Evolutionary conservation across 2,113 vertebrate genomes (phyloP), one percentile per base, ranked within the genome.

Genomic region (Noctilio leporinus): DNA sequence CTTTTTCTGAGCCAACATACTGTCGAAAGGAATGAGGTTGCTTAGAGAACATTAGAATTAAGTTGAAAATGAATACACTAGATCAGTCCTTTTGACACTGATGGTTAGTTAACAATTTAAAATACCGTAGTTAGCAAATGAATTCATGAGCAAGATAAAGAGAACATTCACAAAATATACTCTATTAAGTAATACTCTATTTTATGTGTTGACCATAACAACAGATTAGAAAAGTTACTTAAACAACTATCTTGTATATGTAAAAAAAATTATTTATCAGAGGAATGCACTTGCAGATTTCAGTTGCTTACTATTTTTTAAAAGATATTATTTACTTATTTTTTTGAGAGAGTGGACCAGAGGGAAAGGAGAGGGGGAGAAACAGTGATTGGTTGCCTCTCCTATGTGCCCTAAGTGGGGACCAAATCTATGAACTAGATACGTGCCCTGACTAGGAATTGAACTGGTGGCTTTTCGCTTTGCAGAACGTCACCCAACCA

Each of bases 51-150:
- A 67, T 93, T 88, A 93, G 89, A 76, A 87, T 94, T 85, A 92
- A 91, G 64, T 82, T 92, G 89, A 51, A 93, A 94, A 97, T 80
- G 67, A 96, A 49, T 38, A 49, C 64, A 92, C 33, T 91, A 88
- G 80, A 96, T 94, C 94, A 97, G 64, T 95, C 30, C 38, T 91
- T 94, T 91, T 93, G 92, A 94, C 93, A 77, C 30, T 93, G 91
- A 93, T 95, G 84, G 51, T 80, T 96, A 89, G 76, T 94, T 94
- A 90, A 85, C 33, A 92, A 94, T 95, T 89, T 96, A 96, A 78
- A 45, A n/a, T 87, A 72, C 75, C 12, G 6, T 73, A 92, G 75
- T 89, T 86, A 82, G 69, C 33, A 94, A 95, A 94, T 94, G 87
- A 96, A 96, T 96, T 96, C 43, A 85, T 84, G 86, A 88, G 49